Conservation (phyloP, 2,113 vertebrate species). For the Lagopus muta region DNA sequence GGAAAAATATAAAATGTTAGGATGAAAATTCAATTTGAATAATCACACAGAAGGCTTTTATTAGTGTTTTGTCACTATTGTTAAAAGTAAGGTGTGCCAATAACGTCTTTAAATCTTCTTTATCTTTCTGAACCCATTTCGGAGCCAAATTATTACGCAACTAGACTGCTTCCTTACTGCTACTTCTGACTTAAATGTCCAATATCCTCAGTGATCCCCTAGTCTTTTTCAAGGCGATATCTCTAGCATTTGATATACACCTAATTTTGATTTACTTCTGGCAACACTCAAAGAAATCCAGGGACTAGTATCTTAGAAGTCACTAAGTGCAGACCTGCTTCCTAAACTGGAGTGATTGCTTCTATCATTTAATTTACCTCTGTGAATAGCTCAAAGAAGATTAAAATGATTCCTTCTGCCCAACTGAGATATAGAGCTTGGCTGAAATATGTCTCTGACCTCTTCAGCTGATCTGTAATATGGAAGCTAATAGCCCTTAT, state of each 20-base stretch:
- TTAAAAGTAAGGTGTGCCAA: background rate
- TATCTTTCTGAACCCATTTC: background rate
- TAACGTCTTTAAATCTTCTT: background rate
- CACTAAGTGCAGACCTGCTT: background rate
- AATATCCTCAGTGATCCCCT: background rate
- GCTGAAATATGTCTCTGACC: slow-evolving; percentile 21
- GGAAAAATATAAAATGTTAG: background rate
- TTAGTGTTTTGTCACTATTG: background rate
- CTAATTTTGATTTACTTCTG: slow-evolving; percentile 6
- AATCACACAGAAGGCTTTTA: rapidly evolving
- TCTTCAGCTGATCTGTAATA: background rate
- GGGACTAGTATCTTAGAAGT: background rate
- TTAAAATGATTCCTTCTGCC: slow-evolving; percentile 31
- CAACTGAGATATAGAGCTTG: slow-evolving; percentile 4
- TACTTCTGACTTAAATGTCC: background rate
- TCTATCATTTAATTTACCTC: slow-evolving; percentile 17
- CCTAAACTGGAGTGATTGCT: background rate
- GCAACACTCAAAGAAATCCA: background rate
- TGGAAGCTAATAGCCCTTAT: background rate
- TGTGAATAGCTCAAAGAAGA: slow-evolving; percentile 12
- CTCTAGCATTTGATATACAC: background rate
- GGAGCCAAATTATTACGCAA: background rate
- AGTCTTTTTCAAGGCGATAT: background rate
- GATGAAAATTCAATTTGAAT: background rate
- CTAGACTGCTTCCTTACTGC: background rate